A percentile compares a stretch with the other conserved stretches of the same genome.
Conservation (phyloP, 2,797 vertebrate genomes). For the Bradypodion ventrale region DNA sequence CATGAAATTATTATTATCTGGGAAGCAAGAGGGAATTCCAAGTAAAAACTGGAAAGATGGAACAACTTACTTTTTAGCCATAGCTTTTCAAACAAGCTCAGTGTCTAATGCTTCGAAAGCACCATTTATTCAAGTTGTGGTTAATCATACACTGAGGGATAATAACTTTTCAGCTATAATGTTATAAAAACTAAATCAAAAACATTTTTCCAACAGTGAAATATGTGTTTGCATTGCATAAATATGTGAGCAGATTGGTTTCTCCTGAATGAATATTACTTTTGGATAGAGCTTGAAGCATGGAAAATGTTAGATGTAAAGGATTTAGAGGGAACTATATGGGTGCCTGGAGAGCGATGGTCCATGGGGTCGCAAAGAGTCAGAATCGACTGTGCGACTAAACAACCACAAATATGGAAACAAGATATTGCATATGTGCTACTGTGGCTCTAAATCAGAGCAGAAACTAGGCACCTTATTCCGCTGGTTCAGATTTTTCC, state of each 20-base stretch:
- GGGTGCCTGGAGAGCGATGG: too few relatives aligned
- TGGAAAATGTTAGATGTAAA: constrained; percentile 15
- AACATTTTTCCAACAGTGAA: constrained; percentile 24
- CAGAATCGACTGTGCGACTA: too few relatives aligned
- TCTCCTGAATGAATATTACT: constrained; percentile 16
- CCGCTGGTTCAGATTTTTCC: background rate
- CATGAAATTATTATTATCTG: too few relatives aligned
- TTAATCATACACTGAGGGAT: constrained; percentile 18
- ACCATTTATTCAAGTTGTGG: constrained; percentile 20
- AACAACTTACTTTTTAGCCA: constrained; percentile 1
- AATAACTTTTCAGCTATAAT: constrained; percentile 29
- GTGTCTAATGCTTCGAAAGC: background rate
- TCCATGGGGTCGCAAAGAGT: too few relatives aligned
- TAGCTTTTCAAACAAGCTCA: constrained; percentile 5
- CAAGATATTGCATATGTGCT: background rate
- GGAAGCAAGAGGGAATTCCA: background rate
- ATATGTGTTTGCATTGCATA: constrained; percentile 11
- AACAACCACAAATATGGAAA: too few relatives aligned
- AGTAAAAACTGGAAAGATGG: constrained; percentile 13
- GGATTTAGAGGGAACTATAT: background rate
- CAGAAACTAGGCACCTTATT: background rate
- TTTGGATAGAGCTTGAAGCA: background rate
- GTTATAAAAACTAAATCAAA: background rate
- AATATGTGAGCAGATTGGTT: constrained; percentile 15
- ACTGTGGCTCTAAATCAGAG: background rate